Conservation (phyloP, 2,888 invertebrate genomes). For the Meganola albula region DNA sequence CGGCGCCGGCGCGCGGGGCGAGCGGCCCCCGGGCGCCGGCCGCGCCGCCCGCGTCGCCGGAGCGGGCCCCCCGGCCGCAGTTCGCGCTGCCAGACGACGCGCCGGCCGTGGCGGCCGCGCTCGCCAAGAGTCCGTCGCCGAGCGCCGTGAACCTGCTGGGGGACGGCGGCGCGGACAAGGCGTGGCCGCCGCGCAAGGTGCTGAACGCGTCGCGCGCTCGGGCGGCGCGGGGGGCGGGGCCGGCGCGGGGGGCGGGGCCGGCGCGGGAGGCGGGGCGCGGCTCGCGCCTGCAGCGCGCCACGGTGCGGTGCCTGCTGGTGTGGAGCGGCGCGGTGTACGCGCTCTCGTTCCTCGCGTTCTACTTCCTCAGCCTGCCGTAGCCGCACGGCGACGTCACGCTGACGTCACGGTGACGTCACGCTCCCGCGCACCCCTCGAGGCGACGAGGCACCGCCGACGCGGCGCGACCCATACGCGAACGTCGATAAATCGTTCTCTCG, state of each 20-base stretch:
- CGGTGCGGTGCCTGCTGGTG: conserved; percentile 76
- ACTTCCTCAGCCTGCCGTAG: conserved; percentile 59
- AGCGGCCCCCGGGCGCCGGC: conserved; percentile 27
- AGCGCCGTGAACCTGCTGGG: conserved; percentile 29
- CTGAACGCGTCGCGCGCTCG: conserved; percentile 51
- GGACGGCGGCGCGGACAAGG: conserved; percentile 27
- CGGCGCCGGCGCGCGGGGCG: conserved; percentile 21
- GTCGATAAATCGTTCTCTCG: not conserved
- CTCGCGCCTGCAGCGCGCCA: conserved; percentile 49
- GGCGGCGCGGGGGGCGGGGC: conserved; percentile 54
- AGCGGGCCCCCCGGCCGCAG: conserved; percentile 27
- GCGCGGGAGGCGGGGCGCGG: conserved; percentile 53
- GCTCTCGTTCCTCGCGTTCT: conserved; percentile 59
- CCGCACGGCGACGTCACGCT: conserved; percentile 10
- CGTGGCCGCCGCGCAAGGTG: conserved; percentile 38
- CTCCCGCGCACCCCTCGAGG: not conserved
- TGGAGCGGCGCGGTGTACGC: conserved; percentile 66
- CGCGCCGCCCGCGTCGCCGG: conserved; percentile 20
- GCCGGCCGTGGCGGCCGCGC: conserved; percentile 16
- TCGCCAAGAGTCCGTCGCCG: conserved; percentile 25
- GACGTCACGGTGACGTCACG: conserved; percentile 2
- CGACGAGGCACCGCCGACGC: not conserved
- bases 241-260: conserved; percentile 23
- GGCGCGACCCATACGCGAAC: not conserved
- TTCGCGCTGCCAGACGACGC: conserved; percentile 33